These are phyloP conservation scores for Orbicella faveolata DNA, from an alignment of 64 coral and sea anemone genomes.

Conservation along the genomic window DNA sequence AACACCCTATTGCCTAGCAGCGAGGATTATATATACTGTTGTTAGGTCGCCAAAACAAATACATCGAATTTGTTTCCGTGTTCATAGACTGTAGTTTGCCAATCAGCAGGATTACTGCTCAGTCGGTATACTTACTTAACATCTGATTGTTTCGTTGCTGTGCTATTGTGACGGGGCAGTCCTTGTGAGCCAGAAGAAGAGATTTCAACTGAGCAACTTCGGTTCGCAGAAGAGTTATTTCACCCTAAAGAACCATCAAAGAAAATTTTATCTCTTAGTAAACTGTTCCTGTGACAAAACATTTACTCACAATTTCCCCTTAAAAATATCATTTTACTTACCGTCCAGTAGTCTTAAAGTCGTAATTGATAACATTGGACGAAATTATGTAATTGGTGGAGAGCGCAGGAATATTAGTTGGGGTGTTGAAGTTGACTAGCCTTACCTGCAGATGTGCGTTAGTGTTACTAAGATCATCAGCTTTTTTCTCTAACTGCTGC, in stretches of 20 bases:
- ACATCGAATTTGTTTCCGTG: too few relatives aligned
- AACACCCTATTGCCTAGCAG: too few relatives aligned
- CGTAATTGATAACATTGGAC: neutral
- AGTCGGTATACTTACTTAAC: conserved; percentile 25
- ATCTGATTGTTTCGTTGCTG: conserved; percentile 55
- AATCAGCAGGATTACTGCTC: neutral
- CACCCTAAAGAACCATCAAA: conserved; percentile 61
- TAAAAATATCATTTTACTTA: too few relatives aligned
- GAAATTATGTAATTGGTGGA: neutral
- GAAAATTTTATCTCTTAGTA: neutral
- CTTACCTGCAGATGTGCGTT: conserved; percentile 92
- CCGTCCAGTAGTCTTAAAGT: too few relatives aligned
- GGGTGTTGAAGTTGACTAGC: neutral
- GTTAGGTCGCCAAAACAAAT: too few relatives aligned
- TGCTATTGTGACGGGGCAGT: conserved; percentile 90
- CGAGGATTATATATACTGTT: too few relatives aligned
- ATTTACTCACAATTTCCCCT: too few relatives aligned
- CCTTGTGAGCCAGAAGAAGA: conserved; percentile 91
- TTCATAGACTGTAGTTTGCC: neutral
- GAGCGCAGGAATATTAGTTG: neutral
- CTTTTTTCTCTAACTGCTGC: conserved; percentile 94
- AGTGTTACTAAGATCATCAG: conserved; percentile 82
- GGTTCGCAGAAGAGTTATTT: conserved; percentile 86
- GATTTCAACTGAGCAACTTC: conserved; percentile 98
- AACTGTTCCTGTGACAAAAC: too few relatives aligned